Conservation (phyloP, 2,888 invertebrate genomes). For the Elgonia sp. region DNA sequence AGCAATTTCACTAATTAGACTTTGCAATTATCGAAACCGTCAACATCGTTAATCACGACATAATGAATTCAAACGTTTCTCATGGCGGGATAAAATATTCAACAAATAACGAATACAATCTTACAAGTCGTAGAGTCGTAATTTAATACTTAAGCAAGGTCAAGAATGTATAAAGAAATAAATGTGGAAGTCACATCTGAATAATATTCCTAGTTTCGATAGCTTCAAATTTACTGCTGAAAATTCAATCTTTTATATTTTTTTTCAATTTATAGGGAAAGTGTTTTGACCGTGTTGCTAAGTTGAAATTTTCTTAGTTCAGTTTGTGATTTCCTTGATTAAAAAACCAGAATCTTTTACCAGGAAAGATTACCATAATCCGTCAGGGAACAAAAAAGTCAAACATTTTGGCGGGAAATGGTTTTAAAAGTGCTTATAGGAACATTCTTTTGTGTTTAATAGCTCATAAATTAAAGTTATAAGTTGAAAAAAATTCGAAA, state of each 20-base stretch:
- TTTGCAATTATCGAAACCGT: slow-evolving; percentile 20
- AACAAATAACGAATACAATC: slow-evolving; percentile 31
- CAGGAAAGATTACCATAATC: slow-evolving; percentile 29
- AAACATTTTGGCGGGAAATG: slow-evolving; percentile 14
- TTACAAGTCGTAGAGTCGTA: slow-evolving; percentile 36
- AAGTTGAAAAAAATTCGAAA: neutral
- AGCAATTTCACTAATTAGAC: slow-evolving; percentile 26
- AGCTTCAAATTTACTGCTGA: slow-evolving; percentile 36
- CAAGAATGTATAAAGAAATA: slow-evolving; percentile 42
- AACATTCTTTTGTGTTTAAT: neutral
- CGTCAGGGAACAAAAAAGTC: neutral
- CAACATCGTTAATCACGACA: slow-evolving; percentile 29
- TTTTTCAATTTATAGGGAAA: slow-evolving; percentile 23
- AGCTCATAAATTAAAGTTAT: neutral
- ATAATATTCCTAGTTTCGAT: slow-evolving; percentile 28
- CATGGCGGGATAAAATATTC: slow-evolving; percentile 42
- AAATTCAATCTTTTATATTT: slow-evolving; percentile 21
- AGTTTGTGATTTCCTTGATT: no score
- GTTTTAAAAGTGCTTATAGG: neutral
- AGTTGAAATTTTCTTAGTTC: neutral
- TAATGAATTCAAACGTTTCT: slow-evolving; percentile 50
- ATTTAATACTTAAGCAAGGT: slow-evolving; percentile 60
- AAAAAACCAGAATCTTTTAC: neutral
- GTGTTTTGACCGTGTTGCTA: slow-evolving; percentile 1
- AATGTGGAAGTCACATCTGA: slow-evolving; percentile 18